Evolutionary conservation across 64 coral and sea anemone genomes (phyloP), one percentile per base, ranked within the genome.

Genomic region (Actinia tenebrosa): DNA sequence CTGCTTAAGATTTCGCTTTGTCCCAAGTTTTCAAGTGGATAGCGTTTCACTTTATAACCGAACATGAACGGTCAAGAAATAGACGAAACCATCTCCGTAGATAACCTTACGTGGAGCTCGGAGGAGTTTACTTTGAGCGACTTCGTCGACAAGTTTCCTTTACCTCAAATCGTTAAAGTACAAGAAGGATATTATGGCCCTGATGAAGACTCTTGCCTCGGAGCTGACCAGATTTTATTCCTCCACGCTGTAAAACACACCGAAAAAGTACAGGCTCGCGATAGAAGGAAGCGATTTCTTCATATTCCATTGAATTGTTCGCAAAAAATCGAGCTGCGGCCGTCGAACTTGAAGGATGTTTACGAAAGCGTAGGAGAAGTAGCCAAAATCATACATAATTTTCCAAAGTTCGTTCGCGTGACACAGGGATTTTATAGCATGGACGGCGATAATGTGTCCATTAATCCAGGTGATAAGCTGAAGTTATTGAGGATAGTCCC

Each of bases 261-360:
- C 44, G 95, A 98, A 43, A 98, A 98, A 50, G 79, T 98, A 45
- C 86, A 87, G 60, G 92, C 95, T 11, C 86, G 91, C 62, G 95
- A 98, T 64, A 71, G 85, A 11, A 86, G 89, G 84, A 98, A 91
- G 16, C 71, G 92, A 10, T 86, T 91, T 43, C 37, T 98, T 7
- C 89, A 91, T 56, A 98, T 98, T 58, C 95, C 95, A n/a, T 72
- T 98, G 0, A 98, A 98, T 86, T 98, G 95, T 79, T 98, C 95
- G 16, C 86, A 93, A 53, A 91, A 91, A 56, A 83, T 98, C 14
- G 95, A 98, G 15, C 82, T 93, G 22, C 95, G 95, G 16, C 95
- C 95, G 4, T 68, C 84, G 1, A 93, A 98, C 64, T 46, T 98
- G 5, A 87, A 93, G 55, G 89, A 88, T 27, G 46, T 98, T 46